Percentiles rank a stretch among this genome's conserved stretches.
These are phyloP conservation scores for Clarias platycephalus DNA, from an alignment of 2,797 vertebrate species.

Conservation along the genomic window DNA sequence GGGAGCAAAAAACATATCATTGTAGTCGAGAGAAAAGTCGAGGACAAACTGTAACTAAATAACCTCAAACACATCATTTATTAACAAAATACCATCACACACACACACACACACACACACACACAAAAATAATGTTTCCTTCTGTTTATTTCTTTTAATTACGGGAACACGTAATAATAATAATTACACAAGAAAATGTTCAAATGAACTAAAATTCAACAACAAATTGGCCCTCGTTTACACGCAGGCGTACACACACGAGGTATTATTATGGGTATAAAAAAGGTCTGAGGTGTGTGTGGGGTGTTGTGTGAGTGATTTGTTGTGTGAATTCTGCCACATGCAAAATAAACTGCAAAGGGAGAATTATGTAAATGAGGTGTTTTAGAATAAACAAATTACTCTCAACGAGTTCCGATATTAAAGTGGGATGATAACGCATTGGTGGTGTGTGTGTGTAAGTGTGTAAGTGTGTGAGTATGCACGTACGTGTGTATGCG, in stretches of 20 bases:
- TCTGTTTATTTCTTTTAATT: too few relatives aligned
- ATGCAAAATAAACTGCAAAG: not conserved
- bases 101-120: not conserved
- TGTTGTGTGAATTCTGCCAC: not conserved
- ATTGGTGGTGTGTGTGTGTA: too few relatives aligned
- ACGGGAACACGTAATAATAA: too few relatives aligned
- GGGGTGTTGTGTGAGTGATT: not conserved
- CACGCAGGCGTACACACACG: not conserved
- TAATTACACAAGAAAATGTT: too few relatives aligned
- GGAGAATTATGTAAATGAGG: not conserved
- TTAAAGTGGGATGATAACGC: not conserved
- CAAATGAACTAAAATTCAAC: too few relatives aligned
- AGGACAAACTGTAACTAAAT: constrained; percentile 12
- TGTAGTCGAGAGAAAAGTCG: not conserved
- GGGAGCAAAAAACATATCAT: not conserved
- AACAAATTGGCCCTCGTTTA: too few relatives aligned
- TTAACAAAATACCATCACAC: not conserved
- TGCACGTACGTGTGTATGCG: too few relatives aligned
- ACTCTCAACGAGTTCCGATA: not conserved
- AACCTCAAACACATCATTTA: not conserved
- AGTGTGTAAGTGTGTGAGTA: too few relatives aligned
- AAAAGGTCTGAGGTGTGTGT: not conserved
- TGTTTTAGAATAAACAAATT: not conserved
- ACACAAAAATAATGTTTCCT: not conserved
- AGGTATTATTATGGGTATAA: not conserved